Percentiles rank a stretch among this genome's conserved stretches.
These are phyloP conservation scores for Drosophila fulvimacula DNA, from an alignment of 2,888 invertebrate species.

Conservation along the genomic window DNA sequence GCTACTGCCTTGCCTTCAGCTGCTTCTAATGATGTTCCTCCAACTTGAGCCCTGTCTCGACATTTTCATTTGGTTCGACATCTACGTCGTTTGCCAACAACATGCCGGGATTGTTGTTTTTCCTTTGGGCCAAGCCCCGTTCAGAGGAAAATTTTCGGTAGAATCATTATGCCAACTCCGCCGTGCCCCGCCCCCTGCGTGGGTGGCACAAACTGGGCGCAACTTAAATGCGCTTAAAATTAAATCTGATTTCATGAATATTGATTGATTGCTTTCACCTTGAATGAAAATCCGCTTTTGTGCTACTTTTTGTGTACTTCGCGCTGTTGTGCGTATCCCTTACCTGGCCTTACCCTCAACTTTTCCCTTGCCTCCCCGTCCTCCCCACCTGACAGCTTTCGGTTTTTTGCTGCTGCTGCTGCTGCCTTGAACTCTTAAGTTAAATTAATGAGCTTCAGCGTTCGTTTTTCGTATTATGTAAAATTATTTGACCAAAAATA, in stretches of 20 bases:
- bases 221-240: slow-evolving; percentile 80
- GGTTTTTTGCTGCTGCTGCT: slow-evolving; percentile 19
- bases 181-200: background rate
- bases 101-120: slow-evolving; percentile 63
- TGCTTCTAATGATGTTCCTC: slow-evolving; percentile 75
- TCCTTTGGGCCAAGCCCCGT: slow-evolving; percentile 32
- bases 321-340: slow-evolving; percentile 32
- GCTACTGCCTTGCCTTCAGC: slow-evolving; percentile 27
- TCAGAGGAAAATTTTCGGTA: slow-evolving; percentile 52
- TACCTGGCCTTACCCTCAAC: slow-evolving; percentile 52
- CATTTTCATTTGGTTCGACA: slow-evolving; percentile 71
- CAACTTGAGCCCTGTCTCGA: slow-evolving; percentile 58
- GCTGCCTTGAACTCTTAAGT: slow-evolving; percentile 64
- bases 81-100: slow-evolving; percentile 51
- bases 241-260: slow-evolving; percentile 81
- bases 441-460: slow-evolving; percentile 74
- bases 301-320: slow-evolving; percentile 65
- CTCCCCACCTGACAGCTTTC: background rate
- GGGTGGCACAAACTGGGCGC: slow-evolving; percentile 29
- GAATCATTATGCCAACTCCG: slow-evolving; percentile 36
- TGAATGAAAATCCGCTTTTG: slow-evolving; percentile 80
- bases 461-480: slow-evolving; percentile 63
- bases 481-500: slow-evolving; percentile 80
- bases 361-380: slow-evolving; percentile 30
- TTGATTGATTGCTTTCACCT: slow-evolving; percentile 81